Evolutionary conservation across 2,113 vertebrate genomes (phyloP).

Genomic region (Columba livia): DNA sequence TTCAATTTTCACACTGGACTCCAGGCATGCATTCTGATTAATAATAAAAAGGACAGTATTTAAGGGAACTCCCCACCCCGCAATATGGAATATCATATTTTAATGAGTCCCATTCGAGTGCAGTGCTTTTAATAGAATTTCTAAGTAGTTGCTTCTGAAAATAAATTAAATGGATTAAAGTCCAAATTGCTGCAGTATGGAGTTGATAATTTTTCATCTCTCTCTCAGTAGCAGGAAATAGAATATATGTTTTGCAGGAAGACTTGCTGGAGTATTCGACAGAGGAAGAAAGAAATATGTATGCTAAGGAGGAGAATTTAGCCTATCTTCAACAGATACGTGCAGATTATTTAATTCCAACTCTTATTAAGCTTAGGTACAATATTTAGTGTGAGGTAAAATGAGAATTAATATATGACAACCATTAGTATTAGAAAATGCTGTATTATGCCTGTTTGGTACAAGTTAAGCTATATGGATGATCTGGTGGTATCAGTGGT

Average conservation of each 20-base stretch:
- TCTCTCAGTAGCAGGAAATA: not conserved
- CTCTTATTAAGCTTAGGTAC: not conserved
- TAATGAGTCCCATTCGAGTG: not conserved
- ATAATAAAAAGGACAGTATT: not conserved
- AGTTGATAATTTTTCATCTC: conserved; percentile 3
- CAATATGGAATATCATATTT: not conserved
- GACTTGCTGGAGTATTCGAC: not conserved
- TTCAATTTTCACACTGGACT: not conserved
- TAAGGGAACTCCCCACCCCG: not conserved
- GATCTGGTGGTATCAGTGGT: not conserved
- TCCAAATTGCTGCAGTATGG: conserved; percentile 14
- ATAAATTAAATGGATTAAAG: conserved; percentile 11
- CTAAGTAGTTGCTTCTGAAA: conserved; percentile 12
- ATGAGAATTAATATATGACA: not conserved
- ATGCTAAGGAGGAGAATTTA: not conserved
- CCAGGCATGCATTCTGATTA: not conserved
- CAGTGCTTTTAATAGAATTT: conserved; percentile 18
- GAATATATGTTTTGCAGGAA: not conserved
- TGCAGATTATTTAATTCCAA: not conserved
- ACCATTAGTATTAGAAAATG: not conserved
- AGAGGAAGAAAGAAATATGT: not conserved
- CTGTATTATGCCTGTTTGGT: not conserved
- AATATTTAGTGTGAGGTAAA: not conserved
- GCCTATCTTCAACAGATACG: not conserved
- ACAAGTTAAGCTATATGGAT: not conserved